Evolutionary conservation across 2,113 vertebrate genomes (phyloP), one percentile per base, ranked within the genome.

Genomic region (Equus quagga): DNA sequence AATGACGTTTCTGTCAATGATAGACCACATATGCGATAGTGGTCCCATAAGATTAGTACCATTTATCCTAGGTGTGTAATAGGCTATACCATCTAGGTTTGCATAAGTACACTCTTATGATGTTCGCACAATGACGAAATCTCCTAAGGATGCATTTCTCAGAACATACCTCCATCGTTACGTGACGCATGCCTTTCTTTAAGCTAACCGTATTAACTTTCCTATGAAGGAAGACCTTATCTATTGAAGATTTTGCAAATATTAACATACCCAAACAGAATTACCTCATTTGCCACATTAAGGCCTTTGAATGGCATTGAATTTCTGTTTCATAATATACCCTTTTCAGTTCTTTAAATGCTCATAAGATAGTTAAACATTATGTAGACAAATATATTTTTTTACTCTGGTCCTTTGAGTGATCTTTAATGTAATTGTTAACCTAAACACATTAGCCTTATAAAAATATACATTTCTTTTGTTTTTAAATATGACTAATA

Each of bases 301-400:
- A 87, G 17, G 14, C 23, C 6, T 95, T 84, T 84, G 70, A 67
- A 64, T 65, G 49, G 75, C 41, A 18, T 46, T 78, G 31, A 80
- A 69, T 96, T 93, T 97, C 24, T 94, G 1, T 78, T 84, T 96
- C 5, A 46, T 69, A 93, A 49, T 88, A 80, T 15, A 51, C 58
- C 24, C 17, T 95, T 87, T 95, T 95, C 4, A 54, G 41, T 65
- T 81, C 94, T 95, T 90, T 76, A 54, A 93, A 28, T 76, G 19
- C 67, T 81, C 51, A 31, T 72, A 76, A 96, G 67, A 84, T 87
- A 85, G 28, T 12, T 84, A 65, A 86, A 72, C 26, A 65, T 76
- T 86, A 6, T 87, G 1, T 92, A 76, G 41, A 80, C 94, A 92
- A 88, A 62, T 31, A 72, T 17, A 21, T 86, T 92, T 65, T 65